Base-by-base conservation (phyloP, 2,113 vertebrate genomes). In the Australoheros scitulus region DNA sequence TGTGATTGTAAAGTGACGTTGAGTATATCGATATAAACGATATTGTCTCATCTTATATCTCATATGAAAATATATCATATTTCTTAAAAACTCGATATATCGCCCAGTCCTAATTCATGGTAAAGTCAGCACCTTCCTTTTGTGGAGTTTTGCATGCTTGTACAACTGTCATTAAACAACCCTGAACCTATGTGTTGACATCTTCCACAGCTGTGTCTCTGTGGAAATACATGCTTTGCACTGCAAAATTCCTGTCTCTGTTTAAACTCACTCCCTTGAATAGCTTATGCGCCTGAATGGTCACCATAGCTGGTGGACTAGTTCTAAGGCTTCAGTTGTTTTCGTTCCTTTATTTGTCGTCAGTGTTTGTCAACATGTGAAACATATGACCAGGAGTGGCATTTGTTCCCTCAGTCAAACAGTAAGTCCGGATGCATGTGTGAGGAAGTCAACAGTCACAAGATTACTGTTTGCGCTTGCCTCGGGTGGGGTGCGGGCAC, bases 361-460 rank as follows among this genome's bases (percentile, higher is more conserved):
- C 36, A 52, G 57, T 85, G 14, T 90, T 91, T 83, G 34, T 78
- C 82, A 79, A 72, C 86, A 63, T 76, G 82, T 81, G 80, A 87
- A 38, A n/a, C 7, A 72, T 55, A 61, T 76, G 79, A 80, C 22
- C 55, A 78, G 64, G 14, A 83, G 82, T 75, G 43, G 78, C 64
- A 91, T 68, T 77, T 90, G 84, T 76, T 52, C 18, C 68, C 70
- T 78, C 77, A 60, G 70, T 86, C 43, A 55, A 81, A 81, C 84
- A 79, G 24, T 81, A 63, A 84, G 79, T 92, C 89, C 88, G 84
- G 89, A 94, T 90, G 84, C 87, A 85, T 87, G 81, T 87, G 87
- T 83, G 85, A 92, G 87, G 90, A 92, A 89, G 90, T 91, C 60
- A 34, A 86, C 85, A 61, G 92, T 93, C 92, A 94, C 93, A 88